Conservation (phyloP, 2,888 invertebrate genomes). For the Watsonalla cultraria region DNA sequence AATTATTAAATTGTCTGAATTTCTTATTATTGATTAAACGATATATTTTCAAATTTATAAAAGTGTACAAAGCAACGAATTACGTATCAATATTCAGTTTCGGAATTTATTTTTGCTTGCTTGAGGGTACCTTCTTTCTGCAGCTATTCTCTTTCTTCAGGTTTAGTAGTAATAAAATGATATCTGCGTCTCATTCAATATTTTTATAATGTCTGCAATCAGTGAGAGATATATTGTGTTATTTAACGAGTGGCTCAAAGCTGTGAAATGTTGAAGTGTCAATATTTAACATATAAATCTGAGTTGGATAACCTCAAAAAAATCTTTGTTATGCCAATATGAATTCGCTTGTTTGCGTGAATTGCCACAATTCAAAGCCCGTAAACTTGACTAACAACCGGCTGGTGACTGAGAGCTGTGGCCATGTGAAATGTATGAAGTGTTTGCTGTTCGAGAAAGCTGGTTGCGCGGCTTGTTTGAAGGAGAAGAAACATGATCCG, state of each 20-base stretch:
- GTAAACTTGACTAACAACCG: conserved; percentile 79
- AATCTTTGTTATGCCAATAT: conserved; percentile 43
- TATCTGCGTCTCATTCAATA: background rate
- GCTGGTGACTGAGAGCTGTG: conserved; percentile 85
- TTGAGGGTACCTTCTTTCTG: no score
- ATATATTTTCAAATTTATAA: no score
- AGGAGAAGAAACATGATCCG: conserved; percentile 19
- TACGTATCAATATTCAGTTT: no score
- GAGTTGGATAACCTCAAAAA: conserved; percentile 31
- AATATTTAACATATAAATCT: conserved; percentile 8
- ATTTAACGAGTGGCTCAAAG: background rate
- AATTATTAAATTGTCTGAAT: no score
- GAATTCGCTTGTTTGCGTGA: conserved; percentile 76
- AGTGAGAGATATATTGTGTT: background rate
- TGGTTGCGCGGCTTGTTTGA: conserved; percentile 79
- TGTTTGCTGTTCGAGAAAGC: conserved; percentile 83
- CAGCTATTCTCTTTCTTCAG: background rate
- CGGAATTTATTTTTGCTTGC: no score
- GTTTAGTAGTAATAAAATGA: background rate
- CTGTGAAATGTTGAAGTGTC: conserved; percentile 11
- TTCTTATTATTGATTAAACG: no score
- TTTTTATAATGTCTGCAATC: background rate
- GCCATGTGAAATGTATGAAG: conserved; percentile 86
- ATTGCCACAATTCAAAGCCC: conserved; percentile 76
- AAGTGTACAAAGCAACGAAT: no score